Evolutionary conservation across 2,888 invertebrate genomes (phyloP).

Genomic region (Rhagium mordax): DNA sequence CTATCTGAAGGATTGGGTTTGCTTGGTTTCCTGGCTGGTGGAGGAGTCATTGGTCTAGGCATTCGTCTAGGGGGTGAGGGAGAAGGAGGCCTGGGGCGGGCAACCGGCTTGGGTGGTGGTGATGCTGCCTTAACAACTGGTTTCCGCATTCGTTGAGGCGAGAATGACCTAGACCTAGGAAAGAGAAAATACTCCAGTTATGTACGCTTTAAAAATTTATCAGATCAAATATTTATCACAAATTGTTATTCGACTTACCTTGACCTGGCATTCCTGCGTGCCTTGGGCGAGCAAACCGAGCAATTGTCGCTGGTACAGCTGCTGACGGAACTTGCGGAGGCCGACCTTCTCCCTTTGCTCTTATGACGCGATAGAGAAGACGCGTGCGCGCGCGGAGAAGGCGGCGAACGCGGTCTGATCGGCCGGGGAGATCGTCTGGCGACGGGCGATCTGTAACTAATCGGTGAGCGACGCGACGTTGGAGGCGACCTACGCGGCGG

Average conservation of each 20-base stretch:
- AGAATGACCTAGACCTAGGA: constrained; percentile 75
- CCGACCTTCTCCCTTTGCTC: constrained; percentile 71
- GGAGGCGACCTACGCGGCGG: constrained; percentile 53
- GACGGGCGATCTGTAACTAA: constrained; percentile 51
- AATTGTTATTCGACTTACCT: constrained; percentile 54
- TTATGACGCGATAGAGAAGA: constrained; percentile 53
- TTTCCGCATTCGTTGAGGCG: constrained; percentile 73
- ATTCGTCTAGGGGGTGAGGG: constrained; percentile 73
- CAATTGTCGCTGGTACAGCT: constrained; percentile 90
- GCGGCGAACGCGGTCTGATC: constrained; percentile 66
- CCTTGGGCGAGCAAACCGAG: constrained; percentile 84
- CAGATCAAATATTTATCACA: no score
- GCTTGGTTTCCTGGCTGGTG: constrained; percentile 60
- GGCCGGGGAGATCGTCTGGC: constrained; percentile 63
- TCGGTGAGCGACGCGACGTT: constrained; percentile 65
- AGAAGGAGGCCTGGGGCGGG: constrained; percentile 71
- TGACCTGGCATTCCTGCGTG: constrained; percentile 64
- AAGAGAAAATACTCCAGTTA: no score
- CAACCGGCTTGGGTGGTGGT: constrained; percentile 71
- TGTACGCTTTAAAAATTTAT: no score
- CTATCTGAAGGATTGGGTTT: constrained; percentile 61
- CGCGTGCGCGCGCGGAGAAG: constrained; percentile 53
- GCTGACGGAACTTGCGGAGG: constrained; percentile 83
- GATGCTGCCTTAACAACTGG: constrained; percentile 58
- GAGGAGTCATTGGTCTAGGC: constrained; percentile 72